A percentile compares a stretch with the other conserved stretches of the same genome.
These are phyloP conservation scores for Lagopus muta DNA, from an alignment of 2,113 vertebrate genomes.

Conservation along the genomic window DNA sequence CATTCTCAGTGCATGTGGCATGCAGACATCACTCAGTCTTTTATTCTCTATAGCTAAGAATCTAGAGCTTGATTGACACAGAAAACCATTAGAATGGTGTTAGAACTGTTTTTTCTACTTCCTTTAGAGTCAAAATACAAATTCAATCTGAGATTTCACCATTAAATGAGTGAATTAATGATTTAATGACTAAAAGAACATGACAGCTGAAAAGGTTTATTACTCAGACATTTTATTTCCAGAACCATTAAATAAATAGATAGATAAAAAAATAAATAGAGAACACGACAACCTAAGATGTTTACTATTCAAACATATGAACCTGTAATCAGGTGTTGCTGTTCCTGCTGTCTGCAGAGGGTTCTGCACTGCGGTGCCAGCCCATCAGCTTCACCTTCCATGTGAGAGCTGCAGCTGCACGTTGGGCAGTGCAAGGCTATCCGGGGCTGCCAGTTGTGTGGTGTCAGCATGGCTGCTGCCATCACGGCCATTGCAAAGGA, in stretches of 20 bases:
- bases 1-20: neutral
- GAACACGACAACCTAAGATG: neutral
- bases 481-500: neutral
- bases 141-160: neutral
- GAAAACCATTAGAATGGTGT: neutral
- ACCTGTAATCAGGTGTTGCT: too few species aligned
- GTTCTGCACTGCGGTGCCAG: too few species aligned
- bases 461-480: neutral
- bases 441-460: neutral
- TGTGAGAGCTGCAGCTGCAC: neutral
- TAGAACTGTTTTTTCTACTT: neutral
- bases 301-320: neutral
- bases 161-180: neutral
- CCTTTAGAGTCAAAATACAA: neutral
- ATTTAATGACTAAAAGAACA: neutral
- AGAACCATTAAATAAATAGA: neutral
- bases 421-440: neutral
- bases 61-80: neutral
- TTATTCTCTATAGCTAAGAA: neutral
- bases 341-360: too few species aligned
- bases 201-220: neutral
- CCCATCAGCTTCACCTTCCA: neutral
- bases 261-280: neutral
- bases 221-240: neutral
- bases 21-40: too few species aligned